A percentile compares a stretch with the other conserved stretches of the same genome.
Evolutionary conservation across 2,888 invertebrate genomes (phyloP).

Genomic region (Cheilosia impressa): DNA sequence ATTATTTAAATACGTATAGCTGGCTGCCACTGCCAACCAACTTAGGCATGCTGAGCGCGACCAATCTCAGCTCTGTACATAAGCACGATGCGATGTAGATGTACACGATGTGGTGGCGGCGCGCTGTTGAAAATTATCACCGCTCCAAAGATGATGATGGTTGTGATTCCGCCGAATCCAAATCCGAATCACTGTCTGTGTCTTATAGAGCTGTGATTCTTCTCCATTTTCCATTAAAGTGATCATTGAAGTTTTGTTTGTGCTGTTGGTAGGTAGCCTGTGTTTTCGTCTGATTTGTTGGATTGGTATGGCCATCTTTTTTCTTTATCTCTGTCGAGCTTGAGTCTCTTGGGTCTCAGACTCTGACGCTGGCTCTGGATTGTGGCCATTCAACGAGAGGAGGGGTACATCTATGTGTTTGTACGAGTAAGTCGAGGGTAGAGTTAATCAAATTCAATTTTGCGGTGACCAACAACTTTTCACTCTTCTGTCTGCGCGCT

Average conservation of each 20-base stretch:
- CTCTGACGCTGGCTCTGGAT: not conserved
- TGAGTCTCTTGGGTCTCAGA: constrained; percentile 24
- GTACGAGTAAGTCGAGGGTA: not conserved
- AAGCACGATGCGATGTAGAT: constrained; percentile 40
- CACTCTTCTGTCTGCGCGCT: constrained; percentile 26
- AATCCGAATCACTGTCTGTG: constrained; percentile 47
- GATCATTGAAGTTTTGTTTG: constrained; percentile 51
- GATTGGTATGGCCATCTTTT: constrained; percentile 68
- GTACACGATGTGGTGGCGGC: not conserved
- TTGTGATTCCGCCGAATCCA: constrained; percentile 62
- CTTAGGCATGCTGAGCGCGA: constrained; percentile 75
- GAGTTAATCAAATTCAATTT: constrained; percentile 71
- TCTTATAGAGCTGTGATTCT: constrained; percentile 54
- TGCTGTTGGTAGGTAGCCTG: constrained; percentile 5
- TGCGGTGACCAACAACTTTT: constrained; percentile 68
- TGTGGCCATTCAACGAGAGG: not conserved
- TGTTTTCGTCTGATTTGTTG: constrained; percentile 45
- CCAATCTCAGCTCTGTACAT: constrained; percentile 67
- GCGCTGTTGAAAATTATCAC: constrained; percentile 67
- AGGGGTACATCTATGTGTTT: not conserved
- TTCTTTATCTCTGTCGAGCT: constrained; percentile 45
- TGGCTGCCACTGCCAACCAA: constrained; percentile 20
- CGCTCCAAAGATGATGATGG: constrained; percentile 61
- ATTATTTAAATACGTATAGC: constrained; percentile 66
- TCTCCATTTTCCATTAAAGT: constrained; percentile 71